Base-by-base conservation (phyloP, 2,888 invertebrate species). In the Seira musarum region DNA sequence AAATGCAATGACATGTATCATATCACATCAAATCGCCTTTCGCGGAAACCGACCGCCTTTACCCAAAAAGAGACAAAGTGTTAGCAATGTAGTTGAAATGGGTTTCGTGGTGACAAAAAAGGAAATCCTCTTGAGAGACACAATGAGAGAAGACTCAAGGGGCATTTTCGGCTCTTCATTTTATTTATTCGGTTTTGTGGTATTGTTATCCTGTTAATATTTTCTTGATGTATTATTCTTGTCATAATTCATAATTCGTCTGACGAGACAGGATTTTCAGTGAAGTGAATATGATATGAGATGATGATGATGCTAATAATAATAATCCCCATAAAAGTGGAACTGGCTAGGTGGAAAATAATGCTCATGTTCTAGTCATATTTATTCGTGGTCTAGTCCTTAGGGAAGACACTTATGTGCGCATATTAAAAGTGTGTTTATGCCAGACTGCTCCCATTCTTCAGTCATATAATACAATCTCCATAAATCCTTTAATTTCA, bases 131-230 rank as follows among this genome's bases (percentile, higher is more conserved):
- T 49, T 13, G 13, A 49, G 60, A 25, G 64, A 49, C 22, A 46
- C 21, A 64, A 17, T 64, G 53, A 53, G 68, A 25, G 22, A 68
- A 68, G 46, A 68, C n/a, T 64, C 15, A 22, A 15, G 68, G 25
- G 25, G 67, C 65, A 35, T 30, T 30, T 30, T 30, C 30, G 30
- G 30, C 30, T 30, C 35, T 35, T n/a, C n/a, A n/a, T 5, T 35
- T 65, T n/a, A 6, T 65, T 22, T 63, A 40, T 67, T 67, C 46
- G 53, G 53, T 67, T 65, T 53, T 66, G 53, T 46, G 25, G 67
- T 49, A 69, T 76, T 76, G 76, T 76, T 76, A 69, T 64, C 46
- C 49, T 64, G 69, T 30, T 53, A 53, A 76, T 76, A 8, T 30
- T 30, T 30, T 30, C 30, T 76, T 68, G 66, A 21, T 57, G n/a